These are phyloP conservation scores for Erethizon dorsatum DNA, from an alignment of 2,797 vertebrate genomes.

Conservation along the genomic window DNA sequence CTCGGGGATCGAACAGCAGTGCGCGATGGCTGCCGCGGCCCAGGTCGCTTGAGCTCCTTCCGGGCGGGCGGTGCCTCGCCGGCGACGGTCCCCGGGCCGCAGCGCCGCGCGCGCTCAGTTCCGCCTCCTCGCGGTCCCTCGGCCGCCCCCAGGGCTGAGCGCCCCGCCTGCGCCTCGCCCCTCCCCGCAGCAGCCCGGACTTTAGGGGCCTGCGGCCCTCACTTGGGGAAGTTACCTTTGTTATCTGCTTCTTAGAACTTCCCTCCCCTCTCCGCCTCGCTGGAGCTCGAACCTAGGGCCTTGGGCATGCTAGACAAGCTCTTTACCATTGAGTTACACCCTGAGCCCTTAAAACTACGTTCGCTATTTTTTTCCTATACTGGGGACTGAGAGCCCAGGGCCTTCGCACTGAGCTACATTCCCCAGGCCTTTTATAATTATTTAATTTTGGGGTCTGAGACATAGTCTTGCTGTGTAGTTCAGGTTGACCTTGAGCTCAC, in stretches of 20 bases:
- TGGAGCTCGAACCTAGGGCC: background rate
- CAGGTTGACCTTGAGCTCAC: background rate
- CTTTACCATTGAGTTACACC: background rate
- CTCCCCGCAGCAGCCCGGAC: fast-evolving
- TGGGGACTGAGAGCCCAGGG: background rate
- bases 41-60: conserved; percentile 51
- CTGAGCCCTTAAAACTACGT: background rate
- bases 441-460: background rate
- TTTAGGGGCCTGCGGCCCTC: background rate
- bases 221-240: background rate
- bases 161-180: background rate
- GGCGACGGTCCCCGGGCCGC: conserved; percentile 37
- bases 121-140: conserved; percentile 63
- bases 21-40: conserved; percentile 71
- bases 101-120: conserved; percentile 30
- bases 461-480: background rate
- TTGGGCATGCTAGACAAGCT: background rate
- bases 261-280: background rate
- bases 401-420: background rate
- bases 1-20: background rate
- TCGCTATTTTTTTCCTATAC: background rate
- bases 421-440: background rate
- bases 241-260: background rate
- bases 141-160: background rate
- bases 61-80: conserved; percentile 65